Conservation (phyloP, 2,888 invertebrate species). For the Tolmerus cingulatus region DNA sequence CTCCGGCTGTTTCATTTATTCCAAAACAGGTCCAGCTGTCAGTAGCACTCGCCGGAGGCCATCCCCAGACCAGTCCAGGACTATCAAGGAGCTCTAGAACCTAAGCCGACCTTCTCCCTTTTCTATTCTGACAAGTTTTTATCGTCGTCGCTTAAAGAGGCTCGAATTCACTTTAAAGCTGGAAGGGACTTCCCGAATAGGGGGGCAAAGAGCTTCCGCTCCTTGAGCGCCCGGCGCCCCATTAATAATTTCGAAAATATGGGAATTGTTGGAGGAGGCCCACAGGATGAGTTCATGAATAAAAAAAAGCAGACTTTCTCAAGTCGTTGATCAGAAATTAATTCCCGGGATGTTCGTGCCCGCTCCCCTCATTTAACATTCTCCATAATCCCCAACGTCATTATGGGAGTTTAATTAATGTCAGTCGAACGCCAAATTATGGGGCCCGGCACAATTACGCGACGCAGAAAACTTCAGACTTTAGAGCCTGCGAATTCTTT, state of each 20-base stretch:
- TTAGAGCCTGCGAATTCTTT: not conserved
- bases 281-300: not conserved
- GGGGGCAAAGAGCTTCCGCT: not conserved
- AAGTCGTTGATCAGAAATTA: not conserved
- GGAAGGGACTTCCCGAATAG: not conserved
- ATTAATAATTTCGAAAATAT: not conserved
- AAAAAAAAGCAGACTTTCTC: not conserved
- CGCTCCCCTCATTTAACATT: not conserved
- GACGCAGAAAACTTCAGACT: not conserved
- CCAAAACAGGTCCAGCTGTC: not conserved
- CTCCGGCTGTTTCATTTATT: not conserved
- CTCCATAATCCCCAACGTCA: conserved; percentile 6
- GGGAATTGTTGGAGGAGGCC: not conserved
- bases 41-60: not conserved
- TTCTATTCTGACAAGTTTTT: not conserved
- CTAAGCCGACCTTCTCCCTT: not conserved
- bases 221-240: not conserved
- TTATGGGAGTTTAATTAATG: conserved; percentile 42
- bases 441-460: not conserved
- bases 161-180: not conserved
- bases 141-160: not conserved
- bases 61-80: not conserved
- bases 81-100: not conserved
- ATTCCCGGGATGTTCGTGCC: not conserved
- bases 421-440: conserved; percentile 42